Evolutionary conservation across 2,113 vertebrate genomes (phyloP), one percentile per base, ranked within the genome.

Genomic region (Tapirus terrestris): DNA sequence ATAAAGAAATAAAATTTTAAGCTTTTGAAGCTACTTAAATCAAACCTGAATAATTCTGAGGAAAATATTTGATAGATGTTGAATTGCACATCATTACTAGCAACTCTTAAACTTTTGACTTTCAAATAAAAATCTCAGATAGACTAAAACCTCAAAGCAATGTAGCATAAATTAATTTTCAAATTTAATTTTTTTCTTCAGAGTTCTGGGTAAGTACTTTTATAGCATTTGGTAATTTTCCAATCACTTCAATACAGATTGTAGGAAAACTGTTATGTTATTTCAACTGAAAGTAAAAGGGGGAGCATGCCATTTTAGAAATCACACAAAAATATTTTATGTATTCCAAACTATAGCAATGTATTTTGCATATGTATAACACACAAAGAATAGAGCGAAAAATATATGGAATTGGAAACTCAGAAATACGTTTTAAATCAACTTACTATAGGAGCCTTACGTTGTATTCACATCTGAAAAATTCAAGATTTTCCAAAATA

Each of bases 201-300:
- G 18, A 89, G 18, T 77, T 97, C 48, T 89, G 11, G 61, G 5
- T 83, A 87, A 93, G 12, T 67, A 29, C 81, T 91, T 95, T 96
- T 83, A 75, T 72, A 87, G 48, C 65, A 90, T 83, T 97, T 91
- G 56, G 48, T 67, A 82, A 94, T 76, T 96, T 96, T 96, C 73
- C 16, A 68, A n/a, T 89, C 20, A 94, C 33, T 73, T 75, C 39
- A 95, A 43, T 61, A 29, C 5, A 61, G 33, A 86, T 16, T 75
- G 3, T 82, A 92, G 83, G 80, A 95, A 43, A 92, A 80, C 16
- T 17, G 1, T 92, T 60, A 82, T 10, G 29, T 53, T 92, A 29
- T 87, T 94, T 91, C 23, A 63, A 89, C 9, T 97, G 53, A 81
- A 93, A 79, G 10, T 77, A 33, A 94, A 96, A 94, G 67, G 14